Evolutionary conservation across 2,888 invertebrate genomes (phyloP).

Genomic region (Cinara cedri): DNA sequence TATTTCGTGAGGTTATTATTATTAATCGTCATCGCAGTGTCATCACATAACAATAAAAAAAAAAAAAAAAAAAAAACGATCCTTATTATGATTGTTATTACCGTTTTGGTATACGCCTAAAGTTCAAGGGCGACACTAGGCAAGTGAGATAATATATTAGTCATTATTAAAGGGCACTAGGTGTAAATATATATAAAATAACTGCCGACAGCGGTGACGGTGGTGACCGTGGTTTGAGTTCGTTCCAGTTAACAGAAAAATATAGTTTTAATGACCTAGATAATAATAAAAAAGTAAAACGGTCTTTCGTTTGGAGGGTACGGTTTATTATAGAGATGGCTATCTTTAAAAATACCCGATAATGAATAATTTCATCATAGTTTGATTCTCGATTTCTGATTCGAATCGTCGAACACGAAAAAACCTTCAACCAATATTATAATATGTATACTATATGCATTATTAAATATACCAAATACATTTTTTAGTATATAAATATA

Average conservation of each 20-base stretch:
- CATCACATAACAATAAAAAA: background rate
- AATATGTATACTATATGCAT: too few species aligned
- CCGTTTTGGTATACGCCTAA: constrained; percentile 31
- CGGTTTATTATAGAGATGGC: background rate
- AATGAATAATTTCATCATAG: background rate
- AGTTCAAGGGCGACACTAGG: constrained; percentile 33
- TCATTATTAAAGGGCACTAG: constrained; percentile 39
- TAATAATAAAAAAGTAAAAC: background rate
- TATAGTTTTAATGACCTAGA: constrained; percentile 33
- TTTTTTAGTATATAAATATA: too few species aligned
- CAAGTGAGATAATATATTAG: constrained; percentile 7
- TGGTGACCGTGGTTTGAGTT: constrained; percentile 16
- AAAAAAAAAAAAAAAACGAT: too few species aligned
- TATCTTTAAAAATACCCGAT: constrained; percentile 3
- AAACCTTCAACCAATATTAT: too few species aligned
- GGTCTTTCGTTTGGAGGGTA: background rate
- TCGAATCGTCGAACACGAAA: too few species aligned
- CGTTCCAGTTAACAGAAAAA: constrained; percentile 38
- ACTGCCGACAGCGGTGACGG: constrained; percentile 10
- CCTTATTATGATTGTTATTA: background rate
- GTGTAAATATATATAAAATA: too few species aligned
- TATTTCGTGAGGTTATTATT: background rate
- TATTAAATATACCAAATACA: too few species aligned
- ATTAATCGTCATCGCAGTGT: background rate
- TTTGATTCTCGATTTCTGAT: background rate